Base-by-base conservation (phyloP, 2,888 invertebrate genomes). In the Craniophora ligustri region DNA sequence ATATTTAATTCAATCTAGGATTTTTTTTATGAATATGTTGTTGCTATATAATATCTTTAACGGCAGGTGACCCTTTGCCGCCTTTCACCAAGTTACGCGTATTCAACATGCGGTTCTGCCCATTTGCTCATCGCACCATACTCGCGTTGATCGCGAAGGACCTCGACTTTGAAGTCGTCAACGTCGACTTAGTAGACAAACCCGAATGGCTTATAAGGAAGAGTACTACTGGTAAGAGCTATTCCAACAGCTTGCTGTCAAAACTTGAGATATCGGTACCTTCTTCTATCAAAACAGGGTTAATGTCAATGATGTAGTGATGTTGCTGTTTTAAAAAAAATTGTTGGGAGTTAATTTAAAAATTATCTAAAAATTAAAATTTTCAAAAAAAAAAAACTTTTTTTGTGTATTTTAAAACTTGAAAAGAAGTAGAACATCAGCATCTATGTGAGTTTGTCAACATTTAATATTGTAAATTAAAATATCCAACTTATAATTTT, bases 51-150 rank as follows among this genome's bases (percentile, higher is more conserved):
- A 5, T 5, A n/a, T 8, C 6, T 36, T 1, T 36, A 3, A 7
- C 10, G n/a, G 2, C 81, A 97, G 97, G 96, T 59, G 96, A 96
- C 14, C 85, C 91, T 15, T 85, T 94, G 19, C 97, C 97, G 0
- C 93, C 94, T 0, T 87, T 95, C 63, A 94, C 96, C 4, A 95
- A 95, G 78, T 81, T 96, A 26, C 95, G 97, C 3, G 84, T 97
- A 4, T 98, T 96, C 84, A 96, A 96, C 61, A 97, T 97, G 96
- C 94, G 97, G 40, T 97, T 96, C 84, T 97, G 97, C 74, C 97
- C 98, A 0, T 98, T 93, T 78, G 96, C 97, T 0, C 96, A 97
- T 68, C 94, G 98, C 46, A 95, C 95, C 2, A 95, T 96, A 70
- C 90, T 98, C 15, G 95, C 96, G 0, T 88, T 97, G 36, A 95